A percentile compares a stretch with the other conserved stretches of the same genome.
Conservation (phyloP, 2,113 vertebrate species). For the Sterrhoptilus dennistouni region DNA sequence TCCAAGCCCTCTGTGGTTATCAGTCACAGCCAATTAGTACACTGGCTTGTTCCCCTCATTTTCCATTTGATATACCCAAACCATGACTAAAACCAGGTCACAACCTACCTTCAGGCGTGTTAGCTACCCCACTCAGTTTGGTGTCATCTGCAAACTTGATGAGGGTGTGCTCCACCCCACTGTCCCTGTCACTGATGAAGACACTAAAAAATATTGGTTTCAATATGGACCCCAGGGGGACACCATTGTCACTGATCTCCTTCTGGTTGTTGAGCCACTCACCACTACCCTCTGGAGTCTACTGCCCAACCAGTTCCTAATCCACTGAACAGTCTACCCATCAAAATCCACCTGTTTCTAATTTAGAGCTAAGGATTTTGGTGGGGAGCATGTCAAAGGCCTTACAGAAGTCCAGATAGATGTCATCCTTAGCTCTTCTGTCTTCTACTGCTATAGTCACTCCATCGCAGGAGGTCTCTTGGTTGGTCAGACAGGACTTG, state of each 20-base stretch:
- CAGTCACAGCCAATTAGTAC: background rate
- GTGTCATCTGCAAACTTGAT: background rate
- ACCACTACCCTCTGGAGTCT: background rate
- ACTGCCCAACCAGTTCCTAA: background rate
- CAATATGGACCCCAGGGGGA: rapidly evolving
- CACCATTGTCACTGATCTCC: background rate
- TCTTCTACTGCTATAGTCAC: background rate
- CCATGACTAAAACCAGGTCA: background rate
- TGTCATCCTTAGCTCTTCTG: background rate
- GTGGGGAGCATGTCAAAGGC: background rate
- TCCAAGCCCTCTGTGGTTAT: background rate
- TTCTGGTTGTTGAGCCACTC: background rate
- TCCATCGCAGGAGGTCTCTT: background rate
- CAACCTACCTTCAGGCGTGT: rapidly evolving
- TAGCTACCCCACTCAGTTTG: background rate
- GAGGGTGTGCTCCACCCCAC: background rate
- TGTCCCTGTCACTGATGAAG: background rate
- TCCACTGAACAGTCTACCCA: background rate
- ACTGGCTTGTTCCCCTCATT: background rate
- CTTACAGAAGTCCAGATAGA: background rate
- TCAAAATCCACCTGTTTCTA: background rate
- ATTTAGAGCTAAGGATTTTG: background rate
- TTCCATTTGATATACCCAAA: background rate
- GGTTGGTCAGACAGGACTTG: background rate
- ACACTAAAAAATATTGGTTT: background rate